Percentiles rank a stretch among this genome's conserved stretches.
Evolutionary conservation across 2,797 vertebrate genomes (phyloP).

Genomic region (Jordanella pulchra): DNA sequence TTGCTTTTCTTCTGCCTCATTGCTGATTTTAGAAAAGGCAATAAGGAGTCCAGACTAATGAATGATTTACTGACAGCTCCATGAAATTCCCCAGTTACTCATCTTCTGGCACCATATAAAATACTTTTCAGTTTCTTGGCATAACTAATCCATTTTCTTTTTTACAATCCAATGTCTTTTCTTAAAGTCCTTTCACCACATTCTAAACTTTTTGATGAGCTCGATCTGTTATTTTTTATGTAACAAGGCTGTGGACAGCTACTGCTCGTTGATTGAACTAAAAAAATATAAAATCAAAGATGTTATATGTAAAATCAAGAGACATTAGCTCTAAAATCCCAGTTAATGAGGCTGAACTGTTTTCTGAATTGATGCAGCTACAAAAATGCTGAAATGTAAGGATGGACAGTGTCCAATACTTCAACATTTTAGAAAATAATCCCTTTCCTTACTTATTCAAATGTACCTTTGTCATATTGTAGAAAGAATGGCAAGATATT

Average conservation of each 20-base stretch:
- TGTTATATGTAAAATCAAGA: neutral
- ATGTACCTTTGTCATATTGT: neutral
- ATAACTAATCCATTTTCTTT: neutral
- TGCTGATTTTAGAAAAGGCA: conserved; percentile 38
- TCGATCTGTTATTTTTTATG: neutral
- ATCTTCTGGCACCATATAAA: conserved; percentile 19
- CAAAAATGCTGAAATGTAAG: neutral
- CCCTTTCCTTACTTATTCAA: neutral
- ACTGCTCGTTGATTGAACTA: neutral
- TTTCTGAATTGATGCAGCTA: neutral
- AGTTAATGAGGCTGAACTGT: neutral
- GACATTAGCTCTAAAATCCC: neutral
- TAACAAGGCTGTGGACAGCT: neutral
- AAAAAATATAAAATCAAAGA: neutral
- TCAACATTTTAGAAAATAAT: neutral
- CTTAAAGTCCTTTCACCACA: neutral
- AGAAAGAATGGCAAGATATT: neutral
- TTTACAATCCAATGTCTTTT: no score
- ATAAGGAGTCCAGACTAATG: conserved; percentile 48
- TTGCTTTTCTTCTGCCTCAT: conserved; percentile 39
- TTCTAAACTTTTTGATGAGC: neutral
- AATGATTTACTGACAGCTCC: conserved; percentile 23
- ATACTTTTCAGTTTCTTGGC: conserved; percentile 18
- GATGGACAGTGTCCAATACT: neutral
- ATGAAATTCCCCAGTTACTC: conserved; percentile 38